Percentiles rank a stretch among this genome's conserved stretches.
phyloP scores from a whole-genome alignment of 2,888 invertebrate species.

The Odiellus spinosus region DNA sequence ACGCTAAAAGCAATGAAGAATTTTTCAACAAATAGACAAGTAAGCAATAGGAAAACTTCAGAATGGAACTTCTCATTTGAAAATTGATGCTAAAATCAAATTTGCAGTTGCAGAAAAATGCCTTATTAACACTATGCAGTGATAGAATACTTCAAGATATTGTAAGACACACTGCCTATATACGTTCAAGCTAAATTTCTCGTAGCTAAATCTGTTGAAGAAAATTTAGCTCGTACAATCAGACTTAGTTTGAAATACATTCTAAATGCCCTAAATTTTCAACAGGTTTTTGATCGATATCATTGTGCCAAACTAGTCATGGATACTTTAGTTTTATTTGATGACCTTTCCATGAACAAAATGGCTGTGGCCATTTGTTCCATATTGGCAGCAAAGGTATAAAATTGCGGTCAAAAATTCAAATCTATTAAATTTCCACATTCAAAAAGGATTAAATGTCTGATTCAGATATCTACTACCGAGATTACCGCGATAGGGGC shows the following conservation, averaged over 20 bases:
- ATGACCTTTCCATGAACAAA: slow-evolving; percentile 50
- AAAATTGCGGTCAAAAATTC: not conserved
- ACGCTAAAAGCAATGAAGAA: slow-evolving; percentile 51
- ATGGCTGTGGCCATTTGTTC: slow-evolving; percentile 67
- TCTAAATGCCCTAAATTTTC: too few relatives aligned
- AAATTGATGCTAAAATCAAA: too few relatives aligned
- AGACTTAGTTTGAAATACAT: too few relatives aligned
- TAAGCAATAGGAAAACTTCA: slow-evolving; percentile 17
- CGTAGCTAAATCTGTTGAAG: slow-evolving; percentile 1
- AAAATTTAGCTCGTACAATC: not conserved
- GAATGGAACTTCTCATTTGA: not conserved
- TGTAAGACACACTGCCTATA: slow-evolving; percentile 23
- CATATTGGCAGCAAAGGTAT: slow-evolving; percentile 42
- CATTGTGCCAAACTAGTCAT: slow-evolving; percentile 52
- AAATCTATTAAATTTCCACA: not conserved
- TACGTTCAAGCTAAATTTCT: too few relatives aligned
- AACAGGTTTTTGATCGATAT: slow-evolving; percentile 43
- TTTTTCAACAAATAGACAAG: slow-evolving; percentile 47
- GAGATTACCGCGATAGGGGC: slow-evolving; percentile 51
- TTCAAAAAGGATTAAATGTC: slow-evolving; percentile 9
- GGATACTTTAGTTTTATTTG: slow-evolving; percentile 50
- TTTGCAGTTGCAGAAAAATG: slow-evolving; percentile 48
- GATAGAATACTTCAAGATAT: slow-evolving; percentile 58
- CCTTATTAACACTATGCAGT: slow-evolving; percentile 52
- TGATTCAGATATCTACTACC: slow-evolving; percentile 43